These are phyloP conservation scores for Hemicordylus capensis DNA, from an alignment of 2,113 vertebrate species.

Conservation along the genomic window DNA sequence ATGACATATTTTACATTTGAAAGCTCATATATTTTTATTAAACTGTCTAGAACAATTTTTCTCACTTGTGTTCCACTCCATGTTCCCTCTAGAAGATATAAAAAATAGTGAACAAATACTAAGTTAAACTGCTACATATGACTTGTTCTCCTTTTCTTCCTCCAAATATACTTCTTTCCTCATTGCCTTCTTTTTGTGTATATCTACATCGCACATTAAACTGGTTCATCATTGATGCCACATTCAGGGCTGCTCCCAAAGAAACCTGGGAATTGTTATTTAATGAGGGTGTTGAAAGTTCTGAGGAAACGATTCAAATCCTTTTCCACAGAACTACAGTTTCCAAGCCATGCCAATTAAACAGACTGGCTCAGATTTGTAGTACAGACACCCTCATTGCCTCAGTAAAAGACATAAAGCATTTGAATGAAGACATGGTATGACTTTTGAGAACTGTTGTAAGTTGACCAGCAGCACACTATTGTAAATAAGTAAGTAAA, in stretches of 20 bases:
- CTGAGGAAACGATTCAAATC: background rate
- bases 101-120: background rate
- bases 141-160: background rate
- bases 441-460: too few species aligned
- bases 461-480: too few species aligned
- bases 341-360: background rate
- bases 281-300: too few species aligned
- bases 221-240: background rate
- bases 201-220: background rate
- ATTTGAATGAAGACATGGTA: background rate
- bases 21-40: background rate
- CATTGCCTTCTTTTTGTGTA: background rate
- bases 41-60: background rate
- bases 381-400: background rate
- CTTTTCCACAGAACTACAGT: background rate
- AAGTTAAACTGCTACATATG: background rate
- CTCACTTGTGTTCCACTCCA: background rate
- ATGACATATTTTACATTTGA: conserved; percentile 7
- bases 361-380: background rate
- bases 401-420: background rate
- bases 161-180: background rate
- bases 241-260: background rate
- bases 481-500: too few species aligned
- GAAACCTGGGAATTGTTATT: background rate
- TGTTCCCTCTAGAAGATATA: background rate